Base-by-base conservation (phyloP, 1,140 invertebrate genomes). In the Penaeus vannamei region DNA sequence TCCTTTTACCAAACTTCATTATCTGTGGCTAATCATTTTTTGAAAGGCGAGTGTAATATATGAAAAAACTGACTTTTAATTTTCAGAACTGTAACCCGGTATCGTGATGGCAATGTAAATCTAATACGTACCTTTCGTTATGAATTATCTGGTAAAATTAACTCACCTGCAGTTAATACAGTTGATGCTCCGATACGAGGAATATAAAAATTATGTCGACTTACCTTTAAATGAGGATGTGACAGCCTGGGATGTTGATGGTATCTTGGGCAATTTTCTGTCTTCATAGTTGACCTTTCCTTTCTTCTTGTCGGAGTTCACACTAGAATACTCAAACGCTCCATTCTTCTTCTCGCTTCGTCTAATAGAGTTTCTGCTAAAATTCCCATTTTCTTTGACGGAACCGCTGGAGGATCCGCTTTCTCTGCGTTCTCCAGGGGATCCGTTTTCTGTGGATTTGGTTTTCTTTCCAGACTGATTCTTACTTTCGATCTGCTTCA, bases 191-290 rank as follows among this genome's bases (percentile, higher is more conserved):
- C 17, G 12, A 53, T 17, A 17, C 53, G 1, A 14, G 8, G 10
- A 53, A 53, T 53, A 53, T 14, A 53, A 0, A 53, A 17, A 53
- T 20, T 14, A 53, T n/a, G 66, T 72, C 22, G 26, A 76, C 42
- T 76, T 76, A 76, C 72, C 72, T 76, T 76, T 76, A 29, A 76
- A 29, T 17, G 86, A 76, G 12, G 87, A 84, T 26, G 86, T 61
- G 22, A 53, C 53, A 53, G 53, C 53, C 14, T 53, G 53, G 17
- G 53, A 53, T 17, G 53, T 12, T 53, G 66, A 46, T 29, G 87
- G 87, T 20, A 89, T 89, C 82, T 89, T 85, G n/a, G 87, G 87
- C 17, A 89, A 76, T 59, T 89, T 84, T 69, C 87, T 84, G n/a
- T 83, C 87, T 42, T 89, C 87, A 64, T 89, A 89, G 72, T 89